Evolutionary conservation across 1,140 invertebrate genomes (phyloP), one percentile per base, ranked within the genome.

Genomic region (Cotesia vestalis): DNA sequence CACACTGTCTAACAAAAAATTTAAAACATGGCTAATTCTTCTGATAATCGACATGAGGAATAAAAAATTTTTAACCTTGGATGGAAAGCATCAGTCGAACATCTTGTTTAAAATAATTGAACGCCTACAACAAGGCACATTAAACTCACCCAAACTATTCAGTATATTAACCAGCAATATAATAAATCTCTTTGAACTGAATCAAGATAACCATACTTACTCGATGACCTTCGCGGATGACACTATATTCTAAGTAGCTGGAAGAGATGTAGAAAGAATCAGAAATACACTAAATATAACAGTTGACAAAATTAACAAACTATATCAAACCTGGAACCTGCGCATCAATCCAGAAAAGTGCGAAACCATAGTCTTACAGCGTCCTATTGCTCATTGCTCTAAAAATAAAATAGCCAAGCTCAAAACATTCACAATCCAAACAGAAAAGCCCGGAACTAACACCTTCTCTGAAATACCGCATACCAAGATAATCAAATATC

Each of bases 131-230:
- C 73, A 71, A 40, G 67, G 73, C 5, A 71, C 73, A 1, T 63
- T 71, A 2, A 74, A 38, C 53, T 74, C 73, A 11, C 73, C 73
- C 0, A 53, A 66, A 8, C 57, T 71, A 4, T 74, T 74, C 46
- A 74, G 71, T 36, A 74, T 74, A 11, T 74, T 61, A 14, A 74
- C 38, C n/a, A 40, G 68, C 35, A 69, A 71, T 2, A 6, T 74
- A 3, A 8, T 74, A 1, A 61, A 46, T 8, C 51, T 69, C 12
- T 74, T 70, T 34, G 55, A 34, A 11, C 34, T 63, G 2, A 66
- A 69, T 17, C 66, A 4, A 9, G 14, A 3, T 2, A 17, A 53
- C 0, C 38, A 53, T 6, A n/a, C 20, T 12, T 12, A 63, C 5
- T 60, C 73, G 11, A 27, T 69, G 14, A 67, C 73, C 1, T 74